phyloP scores from a whole-genome alignment of 2,113 vertebrate species.

The Corythaeola cristata region DNA sequence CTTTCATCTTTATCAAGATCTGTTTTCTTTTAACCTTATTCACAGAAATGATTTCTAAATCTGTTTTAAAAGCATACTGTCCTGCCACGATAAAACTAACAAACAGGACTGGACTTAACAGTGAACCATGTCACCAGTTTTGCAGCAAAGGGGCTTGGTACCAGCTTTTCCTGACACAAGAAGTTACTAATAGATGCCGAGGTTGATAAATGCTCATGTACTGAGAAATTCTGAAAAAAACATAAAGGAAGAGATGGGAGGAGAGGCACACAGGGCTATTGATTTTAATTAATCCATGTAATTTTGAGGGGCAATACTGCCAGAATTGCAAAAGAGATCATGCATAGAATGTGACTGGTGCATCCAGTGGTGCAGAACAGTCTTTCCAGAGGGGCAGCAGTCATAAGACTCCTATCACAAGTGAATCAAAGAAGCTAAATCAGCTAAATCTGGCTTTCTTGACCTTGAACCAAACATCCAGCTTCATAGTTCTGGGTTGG shows the following conservation, averaged over 20 bases:
- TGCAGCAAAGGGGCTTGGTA: background rate
- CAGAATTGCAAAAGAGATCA: background rate
- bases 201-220: background rate
- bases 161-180: background rate
- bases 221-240: background rate
- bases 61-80: background rate
- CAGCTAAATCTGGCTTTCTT: slow-evolving; percentile 20
- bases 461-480: background rate
- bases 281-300: background rate
- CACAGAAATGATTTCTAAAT: slow-evolving; percentile 44
- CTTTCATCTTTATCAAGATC: slow-evolving; percentile 36
- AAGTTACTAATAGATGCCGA: background rate
- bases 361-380: background rate
- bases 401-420: slow-evolving; percentile 32
- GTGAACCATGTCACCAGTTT: background rate
- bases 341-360: background rate
- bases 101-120: background rate
- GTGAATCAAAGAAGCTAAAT: background rate
- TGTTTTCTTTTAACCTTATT: slow-evolving; percentile 43
- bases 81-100: background rate
- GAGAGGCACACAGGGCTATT: background rate
- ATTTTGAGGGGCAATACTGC: background rate
- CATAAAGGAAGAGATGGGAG: background rate
- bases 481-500: background rate
- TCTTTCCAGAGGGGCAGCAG: background rate